Base-by-base conservation (phyloP, 1,140 invertebrate species). In the Heliconius hermathena region DNA sequence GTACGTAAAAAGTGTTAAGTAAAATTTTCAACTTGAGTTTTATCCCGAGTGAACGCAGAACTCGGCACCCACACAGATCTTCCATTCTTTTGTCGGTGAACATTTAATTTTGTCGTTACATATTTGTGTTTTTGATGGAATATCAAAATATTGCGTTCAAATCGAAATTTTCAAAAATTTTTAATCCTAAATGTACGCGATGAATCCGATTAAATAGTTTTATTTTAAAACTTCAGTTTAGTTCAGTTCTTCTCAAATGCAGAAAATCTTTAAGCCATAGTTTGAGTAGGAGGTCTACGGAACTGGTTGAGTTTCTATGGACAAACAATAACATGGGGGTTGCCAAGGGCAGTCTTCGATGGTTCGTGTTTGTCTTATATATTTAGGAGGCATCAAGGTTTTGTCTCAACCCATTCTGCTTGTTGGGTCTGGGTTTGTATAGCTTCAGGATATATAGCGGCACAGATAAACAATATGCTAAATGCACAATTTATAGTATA, bases 251-350 rank as follows among this genome's bases (percentile, higher is more conserved):
- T 26, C 8, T 26, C 11, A 66, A 26, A 66, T 29, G 3, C 41
- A 66, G 22, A 66, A 66, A 66, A 11, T 13, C 5, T 66, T 66
- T 26, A 26, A 66, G 22, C 22, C 22, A 22, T 22, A n/a, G 22
- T 66, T 66, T 52, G 57, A 74, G 52, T 78, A 18, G 76, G 29
- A 78, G 73, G 73, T 75, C 79, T 79, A 36, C 57, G 70, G 78
- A 78, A n/a, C 49, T 57, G 49, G 29, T 85, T 88, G 89, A 93
- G 91, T 91, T 92, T 88, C 77, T 85, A 86, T 87, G 81, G 82
- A 84, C 89, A 92, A 93, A 94, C 92, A 94, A 93, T 93, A 93
- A 93, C 89, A 92, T 86, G 84, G 81, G 85, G 84, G 80, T 49
- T 80, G 88, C 90, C 87, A 81, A 85, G 81, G 87, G 88, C 88